Percentiles rank a stretch among this genome's conserved stretches.
phyloP scores from a whole-genome alignment of 2,113 vertebrate genomes.

The Symphodus melops region DNA sequence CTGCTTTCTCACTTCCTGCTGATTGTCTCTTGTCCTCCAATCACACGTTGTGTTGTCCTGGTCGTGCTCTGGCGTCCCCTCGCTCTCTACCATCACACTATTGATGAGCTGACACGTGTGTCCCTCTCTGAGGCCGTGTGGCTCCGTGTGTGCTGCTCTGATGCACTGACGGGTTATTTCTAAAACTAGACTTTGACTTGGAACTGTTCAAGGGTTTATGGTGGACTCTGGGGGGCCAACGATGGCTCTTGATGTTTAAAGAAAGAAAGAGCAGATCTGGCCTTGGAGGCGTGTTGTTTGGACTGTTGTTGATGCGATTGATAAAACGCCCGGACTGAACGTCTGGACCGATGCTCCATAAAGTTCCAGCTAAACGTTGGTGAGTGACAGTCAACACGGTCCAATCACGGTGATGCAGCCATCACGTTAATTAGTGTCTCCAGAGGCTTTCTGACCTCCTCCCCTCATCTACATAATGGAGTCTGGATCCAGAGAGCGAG shows the following conservation, averaged over 20 bases:
- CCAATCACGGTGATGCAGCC: conserved; percentile 25
- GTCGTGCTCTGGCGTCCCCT: neutral
- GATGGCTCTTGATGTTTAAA: too few species aligned
- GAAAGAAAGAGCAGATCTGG: too few species aligned
- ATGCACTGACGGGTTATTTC: neutral
- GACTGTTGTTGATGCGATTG: too few species aligned
- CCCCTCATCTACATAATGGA: conserved; percentile 52
- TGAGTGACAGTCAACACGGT: neutral
- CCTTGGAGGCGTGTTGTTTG: too few species aligned
- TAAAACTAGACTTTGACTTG: too few species aligned
- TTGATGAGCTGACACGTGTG: neutral
- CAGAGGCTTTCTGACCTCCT: conserved; percentile 31
- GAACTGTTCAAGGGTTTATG: too few species aligned
- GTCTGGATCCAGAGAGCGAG: too few species aligned
- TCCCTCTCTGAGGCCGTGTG: neutral
- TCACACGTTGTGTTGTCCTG: neutral
- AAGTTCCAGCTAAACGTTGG: too few species aligned
- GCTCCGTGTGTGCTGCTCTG: neutral
- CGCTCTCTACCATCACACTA: neutral
- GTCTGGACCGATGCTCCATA: too few species aligned
- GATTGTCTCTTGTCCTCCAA: neutral
- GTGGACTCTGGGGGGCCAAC: too few species aligned
- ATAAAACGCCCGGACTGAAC: too few species aligned
- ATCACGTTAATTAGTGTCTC: conserved; percentile 11
- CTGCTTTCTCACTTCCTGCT: neutral